These are phyloP conservation scores for Coptodon rendalli DNA, from an alignment of 2,113 vertebrate genomes.

Conservation along the genomic window DNA sequence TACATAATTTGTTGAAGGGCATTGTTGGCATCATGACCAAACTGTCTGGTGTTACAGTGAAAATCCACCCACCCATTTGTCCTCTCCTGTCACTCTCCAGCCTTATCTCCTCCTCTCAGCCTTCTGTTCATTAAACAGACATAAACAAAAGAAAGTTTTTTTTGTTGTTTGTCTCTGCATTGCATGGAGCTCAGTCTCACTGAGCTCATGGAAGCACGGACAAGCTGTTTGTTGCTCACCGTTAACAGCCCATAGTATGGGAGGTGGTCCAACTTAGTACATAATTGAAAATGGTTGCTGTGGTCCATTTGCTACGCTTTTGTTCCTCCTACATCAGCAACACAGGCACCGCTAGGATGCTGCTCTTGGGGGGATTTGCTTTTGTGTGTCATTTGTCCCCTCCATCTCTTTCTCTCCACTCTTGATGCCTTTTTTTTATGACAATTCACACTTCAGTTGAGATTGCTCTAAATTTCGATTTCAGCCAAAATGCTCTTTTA, in stretches of 20 bases:
- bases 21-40: not conserved
- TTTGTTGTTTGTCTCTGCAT: not conserved
- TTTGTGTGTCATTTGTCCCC: conserved; percentile 33
- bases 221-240: conserved; percentile 60
- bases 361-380: conserved; percentile 44
- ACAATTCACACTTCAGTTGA: conserved; percentile 56
- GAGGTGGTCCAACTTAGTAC: conserved; percentile 45
- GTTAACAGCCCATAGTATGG: conserved; percentile 37
- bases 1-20: not conserved
- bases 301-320: conserved; percentile 65
- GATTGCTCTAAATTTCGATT: conserved; percentile 56
- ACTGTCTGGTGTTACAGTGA: not conserved
- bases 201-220: conserved; percentile 36
- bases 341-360: conserved; percentile 23
- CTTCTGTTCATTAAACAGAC: conserved; percentile 44
- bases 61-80: not conserved
- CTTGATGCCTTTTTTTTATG: conserved; percentile 40
- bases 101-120: conserved; percentile 47
- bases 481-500: conserved; percentile 45
- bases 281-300: conserved; percentile 64
- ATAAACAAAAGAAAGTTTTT: conserved; percentile 35
- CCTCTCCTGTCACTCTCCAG: not conserved
- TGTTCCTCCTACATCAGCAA: conserved; percentile 60
- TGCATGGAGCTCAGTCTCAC: conserved; percentile 18
- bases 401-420: conserved; percentile 4